These are phyloP conservation scores for Lasioglossum vierecki DNA, from an alignment of 2,888 invertebrate species.

Conservation along the genomic window DNA sequence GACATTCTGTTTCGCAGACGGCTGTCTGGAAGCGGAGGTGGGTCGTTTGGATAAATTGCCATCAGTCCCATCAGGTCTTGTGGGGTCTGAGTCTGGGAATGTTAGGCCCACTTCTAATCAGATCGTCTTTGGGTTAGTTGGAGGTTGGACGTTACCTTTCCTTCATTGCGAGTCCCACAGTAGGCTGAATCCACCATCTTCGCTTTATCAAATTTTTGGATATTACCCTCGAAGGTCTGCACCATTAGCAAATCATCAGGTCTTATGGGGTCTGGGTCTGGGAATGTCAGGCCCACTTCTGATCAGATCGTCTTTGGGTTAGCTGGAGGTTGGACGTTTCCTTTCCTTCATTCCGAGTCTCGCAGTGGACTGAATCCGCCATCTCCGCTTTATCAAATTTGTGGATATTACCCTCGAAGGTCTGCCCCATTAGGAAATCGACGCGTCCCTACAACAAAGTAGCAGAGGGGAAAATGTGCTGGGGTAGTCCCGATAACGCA, in stretches of 20 bases:
- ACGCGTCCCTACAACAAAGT: neutral
- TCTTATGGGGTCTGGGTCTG: too few species aligned
- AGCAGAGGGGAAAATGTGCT: constrained; percentile 1
- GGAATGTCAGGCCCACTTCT: neutral
- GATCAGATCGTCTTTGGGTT: neutral
- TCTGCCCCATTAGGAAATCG: neutral
- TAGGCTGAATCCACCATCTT: neutral
- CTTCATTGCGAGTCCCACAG: too few species aligned
- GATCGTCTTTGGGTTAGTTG: too few species aligned
- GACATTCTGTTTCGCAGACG: neutral
- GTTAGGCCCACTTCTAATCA: neutral
- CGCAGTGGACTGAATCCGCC: neutral
- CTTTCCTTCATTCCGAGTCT: too few species aligned
- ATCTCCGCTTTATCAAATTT: neutral
- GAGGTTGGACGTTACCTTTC: too few species aligned
- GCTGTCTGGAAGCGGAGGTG: neutral
- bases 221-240: neutral
- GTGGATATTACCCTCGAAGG: neutral
- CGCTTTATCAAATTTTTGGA: neutral
- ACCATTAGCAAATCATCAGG: neutral
- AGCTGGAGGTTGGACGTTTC: too few species aligned
- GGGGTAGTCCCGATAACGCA: constrained; percentile 3
- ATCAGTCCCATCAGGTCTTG: neutral
- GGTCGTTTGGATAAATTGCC: neutral
- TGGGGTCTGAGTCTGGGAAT: too few species aligned